A percentile compares a stretch with the other conserved stretches of the same genome.
Evolutionary conservation across 2,797 vertebrate genomes (phyloP).

Genomic region (Tenualosa ilisha): DNA sequence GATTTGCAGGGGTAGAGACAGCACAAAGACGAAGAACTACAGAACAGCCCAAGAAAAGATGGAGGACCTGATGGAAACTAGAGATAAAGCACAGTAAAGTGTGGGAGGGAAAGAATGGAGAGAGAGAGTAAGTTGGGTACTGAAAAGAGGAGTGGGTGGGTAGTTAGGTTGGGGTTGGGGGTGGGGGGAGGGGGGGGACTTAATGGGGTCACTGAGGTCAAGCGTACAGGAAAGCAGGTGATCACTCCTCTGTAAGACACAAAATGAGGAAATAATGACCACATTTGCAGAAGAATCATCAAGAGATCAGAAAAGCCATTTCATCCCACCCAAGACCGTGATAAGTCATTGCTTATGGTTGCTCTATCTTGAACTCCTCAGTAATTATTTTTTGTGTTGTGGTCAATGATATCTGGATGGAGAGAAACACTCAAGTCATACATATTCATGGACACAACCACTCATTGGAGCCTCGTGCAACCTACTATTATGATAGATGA

Average conservation of each 20-base stretch:
- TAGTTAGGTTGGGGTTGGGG: constrained; percentile 33
- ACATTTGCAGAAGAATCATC: constrained; percentile 72
- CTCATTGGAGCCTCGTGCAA: not conserved
- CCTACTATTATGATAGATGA: constrained; percentile 30
- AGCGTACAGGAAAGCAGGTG: not conserved
- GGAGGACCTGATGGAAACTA: not conserved
- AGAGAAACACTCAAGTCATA: constrained; percentile 41
- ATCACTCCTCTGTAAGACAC: constrained; percentile 37
- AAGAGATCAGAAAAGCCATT: constrained; percentile 55
- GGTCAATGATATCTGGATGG: constrained; percentile 51
- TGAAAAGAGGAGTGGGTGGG: constrained; percentile 10
- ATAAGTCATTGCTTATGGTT: constrained; percentile 46
- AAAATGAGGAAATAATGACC: constrained; percentile 66
- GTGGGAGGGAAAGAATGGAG: not conserved
- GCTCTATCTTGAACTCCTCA: constrained; percentile 41
- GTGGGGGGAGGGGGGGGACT: constrained; percentile 30
- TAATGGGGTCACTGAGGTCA: constrained; percentile 47
- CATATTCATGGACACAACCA: constrained; percentile 38
- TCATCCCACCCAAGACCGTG: constrained; percentile 50
- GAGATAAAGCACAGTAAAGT: not conserved
- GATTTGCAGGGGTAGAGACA: not conserved
- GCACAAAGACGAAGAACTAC: not conserved
- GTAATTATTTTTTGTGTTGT: constrained; percentile 53
- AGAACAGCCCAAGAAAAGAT: not conserved
- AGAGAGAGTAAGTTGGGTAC: not conserved